These are phyloP conservation scores for Stictocephala bisonia DNA, from an alignment of 2,888 invertebrate species.

Conservation along the genomic window DNA sequence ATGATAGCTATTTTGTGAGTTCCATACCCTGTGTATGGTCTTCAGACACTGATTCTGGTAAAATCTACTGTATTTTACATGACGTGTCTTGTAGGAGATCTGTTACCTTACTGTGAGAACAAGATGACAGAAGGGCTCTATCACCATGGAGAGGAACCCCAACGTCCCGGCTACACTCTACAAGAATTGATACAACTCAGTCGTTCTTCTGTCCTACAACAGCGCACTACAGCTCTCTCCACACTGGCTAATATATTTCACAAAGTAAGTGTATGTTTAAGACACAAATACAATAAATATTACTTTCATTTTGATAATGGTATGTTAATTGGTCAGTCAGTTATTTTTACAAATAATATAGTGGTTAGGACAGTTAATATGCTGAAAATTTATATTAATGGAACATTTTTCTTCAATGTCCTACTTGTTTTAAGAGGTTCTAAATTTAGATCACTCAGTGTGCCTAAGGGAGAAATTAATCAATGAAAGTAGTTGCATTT, in stretches of 20 bases:
- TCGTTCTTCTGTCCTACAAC: conserved; percentile 78
- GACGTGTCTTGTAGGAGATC: conserved; percentile 67
- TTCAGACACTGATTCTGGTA: too few species aligned
- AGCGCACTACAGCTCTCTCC: conserved; percentile 82
- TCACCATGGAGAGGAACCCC: conserved; percentile 94
- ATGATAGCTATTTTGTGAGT: too few species aligned
- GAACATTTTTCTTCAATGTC: too few species aligned
- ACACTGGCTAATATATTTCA: conserved; percentile 82
- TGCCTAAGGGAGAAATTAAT: too few species aligned
- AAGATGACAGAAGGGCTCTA: conserved; percentile 77
- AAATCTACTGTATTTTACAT: too few species aligned
- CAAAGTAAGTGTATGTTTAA: conserved; percentile 50
- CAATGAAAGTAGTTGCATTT: too few species aligned
- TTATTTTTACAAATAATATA: too few species aligned
- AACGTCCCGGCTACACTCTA: conserved; percentile 89
- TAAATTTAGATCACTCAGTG: too few species aligned
- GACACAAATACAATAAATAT: background rate
- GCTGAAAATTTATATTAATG: too few species aligned
- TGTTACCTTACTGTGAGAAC: conserved; percentile 77
- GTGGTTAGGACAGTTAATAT: too few species aligned
- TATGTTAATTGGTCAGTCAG: too few species aligned
- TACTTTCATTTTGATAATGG: background rate
- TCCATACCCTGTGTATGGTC: background rate
- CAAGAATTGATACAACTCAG: conserved; percentile 88
- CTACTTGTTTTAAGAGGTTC: too few species aligned